phyloP scores from a whole-genome alignment of 2,888 invertebrate species.

The Caprella mutica region DNA sequence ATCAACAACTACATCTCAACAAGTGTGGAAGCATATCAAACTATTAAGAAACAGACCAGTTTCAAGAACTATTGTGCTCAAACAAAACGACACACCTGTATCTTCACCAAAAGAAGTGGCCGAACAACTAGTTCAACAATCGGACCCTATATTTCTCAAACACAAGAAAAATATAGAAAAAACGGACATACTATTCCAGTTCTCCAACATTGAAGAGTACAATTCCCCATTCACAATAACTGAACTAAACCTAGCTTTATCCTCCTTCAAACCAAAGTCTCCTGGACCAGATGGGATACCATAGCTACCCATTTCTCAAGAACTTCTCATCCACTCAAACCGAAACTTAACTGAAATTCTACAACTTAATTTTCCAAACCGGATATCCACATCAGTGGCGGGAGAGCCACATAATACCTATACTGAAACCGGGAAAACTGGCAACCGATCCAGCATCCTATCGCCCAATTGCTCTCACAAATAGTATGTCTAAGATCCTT shows the following conservation, averaged over 20 bases:
- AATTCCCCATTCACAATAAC: background rate
- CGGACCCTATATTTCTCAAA: too few species aligned
- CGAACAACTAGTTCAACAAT: background rate
- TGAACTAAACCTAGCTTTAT: background rate
- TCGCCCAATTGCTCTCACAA: conserved; percentile 8
- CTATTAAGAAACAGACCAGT: background rate
- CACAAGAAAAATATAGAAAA: too few species aligned
- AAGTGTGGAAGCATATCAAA: background rate
- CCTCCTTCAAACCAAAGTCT: background rate
- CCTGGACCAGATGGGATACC: background rate
- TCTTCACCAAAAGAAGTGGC: background rate
- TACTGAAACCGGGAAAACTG: background rate
- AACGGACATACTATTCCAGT: too few species aligned
- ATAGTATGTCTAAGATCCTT: background rate
- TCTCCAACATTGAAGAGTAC: too few species aligned
- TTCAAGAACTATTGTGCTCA: background rate
- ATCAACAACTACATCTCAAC: background rate
- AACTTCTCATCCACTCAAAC: too few species aligned
- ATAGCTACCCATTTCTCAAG: background rate
- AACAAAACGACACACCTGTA: background rate
- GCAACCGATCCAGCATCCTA: background rate
- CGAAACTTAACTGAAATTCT: background rate
- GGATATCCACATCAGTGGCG: background rate
- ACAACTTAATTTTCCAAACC: background rate
- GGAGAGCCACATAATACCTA: background rate